Evolutionary conservation across 2,888 invertebrate genomes (phyloP), one percentile per base, ranked within the genome.

Genomic region (Ophion ellenae): DNA sequence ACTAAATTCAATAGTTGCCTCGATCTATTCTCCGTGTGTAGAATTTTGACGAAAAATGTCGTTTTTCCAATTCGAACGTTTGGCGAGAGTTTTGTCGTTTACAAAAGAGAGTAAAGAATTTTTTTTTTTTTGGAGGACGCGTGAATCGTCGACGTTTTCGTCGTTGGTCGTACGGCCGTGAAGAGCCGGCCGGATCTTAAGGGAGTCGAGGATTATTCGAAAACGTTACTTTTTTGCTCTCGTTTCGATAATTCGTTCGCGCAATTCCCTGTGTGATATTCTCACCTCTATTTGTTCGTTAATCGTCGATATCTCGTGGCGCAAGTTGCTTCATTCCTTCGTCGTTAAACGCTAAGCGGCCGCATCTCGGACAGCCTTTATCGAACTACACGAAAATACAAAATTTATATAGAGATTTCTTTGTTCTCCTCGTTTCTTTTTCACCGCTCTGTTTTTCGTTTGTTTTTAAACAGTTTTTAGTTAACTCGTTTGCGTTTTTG

Each of bases 361-460:
- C 66, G 81, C 66, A 67, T 66, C 81, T 75, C 24, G 74, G 53
- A 85, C 83, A 64, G 74, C 82, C 75, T 83, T 79, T 83, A 85
- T 85, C 82, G 84, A 86, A 82, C 79, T 86, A 86, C 82, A 84
- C 79, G 85, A 84, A 84, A 86, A 84, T 85, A 84, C 81, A 84
- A 86, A 83, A 85, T 87, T 85, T 87, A 87, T 87, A 83, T 84
- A 85, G 85, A 83, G 77, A 81, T 87, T 87, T 76, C 79, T 63
- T 84, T 70, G 40, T 80, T 76, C 67, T 66, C 40, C 71, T 75
- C 67, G 17, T 69, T 67, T 57, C 53, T 64, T 47, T 14, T 40
- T 47, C 5, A 6, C 66, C 66, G 17, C 17, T 28, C 17, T 11
- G 7, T 53, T 71, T 76, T 47, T 63, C 61, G 24, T 81, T 87